Percentiles rank a stretch among this genome's conserved stretches.
phyloP scores from a whole-genome alignment of 2,797 vertebrate species.

The Anabas testudineus region DNA sequence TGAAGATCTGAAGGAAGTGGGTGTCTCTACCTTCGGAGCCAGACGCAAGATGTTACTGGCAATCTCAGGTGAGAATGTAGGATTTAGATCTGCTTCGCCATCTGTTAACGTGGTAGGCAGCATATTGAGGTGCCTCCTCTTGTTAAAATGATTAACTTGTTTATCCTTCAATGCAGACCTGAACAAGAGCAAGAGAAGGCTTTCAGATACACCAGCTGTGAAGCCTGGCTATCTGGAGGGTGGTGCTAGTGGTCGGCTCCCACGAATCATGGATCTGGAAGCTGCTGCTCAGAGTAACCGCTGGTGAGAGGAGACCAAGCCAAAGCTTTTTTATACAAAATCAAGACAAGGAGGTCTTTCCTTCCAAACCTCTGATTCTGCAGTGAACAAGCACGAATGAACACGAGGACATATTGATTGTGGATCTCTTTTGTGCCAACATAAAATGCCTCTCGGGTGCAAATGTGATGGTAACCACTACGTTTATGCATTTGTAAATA shows the following conservation, averaged over 20 bases:
- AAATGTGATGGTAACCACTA: conserved; percentile 44
- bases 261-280: conserved; percentile 81
- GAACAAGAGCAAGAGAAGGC: conserved; percentile 78
- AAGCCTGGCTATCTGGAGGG: conserved; percentile 85
- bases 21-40: conserved; percentile 86
- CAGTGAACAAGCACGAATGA: conserved; percentile 22
- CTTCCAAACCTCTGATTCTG: conserved; percentile 35
- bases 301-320: conserved; percentile 77
- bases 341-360: conserved; percentile 59
- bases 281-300: conserved; percentile 75
- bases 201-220: conserved; percentile 76
- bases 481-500: conserved; percentile 69
- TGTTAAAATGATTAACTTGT: neutral
- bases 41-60: conserved; percentile 87
- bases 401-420: neutral
- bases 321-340: conserved; percentile 62
- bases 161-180: conserved; percentile 67
- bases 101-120: conserved; percentile 3
- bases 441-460: conserved; percentile 53
- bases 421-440: conserved; percentile 18
- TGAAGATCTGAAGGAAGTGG: conserved; percentile 88
- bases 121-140: neutral
- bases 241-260: conserved; percentile 86
- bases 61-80: conserved; percentile 80
- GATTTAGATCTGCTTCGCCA: conserved; percentile 23